Evolutionary conservation across 2,888 invertebrate species (phyloP).

Genomic region (Rhorus exstirpatorius): DNA sequence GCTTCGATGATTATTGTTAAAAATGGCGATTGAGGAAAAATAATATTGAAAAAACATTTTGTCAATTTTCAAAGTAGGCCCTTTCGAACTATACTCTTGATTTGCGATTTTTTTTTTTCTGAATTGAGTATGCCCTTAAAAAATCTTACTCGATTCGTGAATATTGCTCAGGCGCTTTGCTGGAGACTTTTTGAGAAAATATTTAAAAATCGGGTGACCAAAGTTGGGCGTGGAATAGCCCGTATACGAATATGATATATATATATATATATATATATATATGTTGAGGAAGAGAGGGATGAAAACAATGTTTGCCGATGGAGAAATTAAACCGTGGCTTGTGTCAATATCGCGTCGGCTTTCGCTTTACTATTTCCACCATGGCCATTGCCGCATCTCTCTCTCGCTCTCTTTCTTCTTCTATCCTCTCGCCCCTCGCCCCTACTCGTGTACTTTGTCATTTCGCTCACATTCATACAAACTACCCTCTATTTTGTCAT

Average conservation of each 20-base stretch:
- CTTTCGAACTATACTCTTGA: neutral
- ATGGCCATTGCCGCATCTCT: conserved; percentile 71
- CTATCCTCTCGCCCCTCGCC: conserved; percentile 57
- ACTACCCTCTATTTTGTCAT: conserved; percentile 32
- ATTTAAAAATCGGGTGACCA: neutral
- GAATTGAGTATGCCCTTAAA: too few relatives aligned
- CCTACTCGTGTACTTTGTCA: conserved; percentile 56
- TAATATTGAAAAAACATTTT: too few relatives aligned
- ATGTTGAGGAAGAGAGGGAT: conserved; percentile 70
- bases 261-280: conserved; percentile 10
- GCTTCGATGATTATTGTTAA: too few relatives aligned
- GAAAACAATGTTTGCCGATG: conserved; percentile 83
- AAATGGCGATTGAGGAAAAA: too few relatives aligned
- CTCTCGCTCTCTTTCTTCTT: conserved; percentile 42
- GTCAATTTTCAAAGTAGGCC: too few relatives aligned
- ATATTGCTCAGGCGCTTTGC: too few relatives aligned
- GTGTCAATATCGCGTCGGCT: conserved; percentile 84
- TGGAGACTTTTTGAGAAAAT: too few relatives aligned
- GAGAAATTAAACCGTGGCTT: conserved; percentile 85
- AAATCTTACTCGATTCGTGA: too few relatives aligned
- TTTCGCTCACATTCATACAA: conserved; percentile 55
- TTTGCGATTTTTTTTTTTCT: neutral
- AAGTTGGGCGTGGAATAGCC: neutral
- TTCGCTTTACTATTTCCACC: conserved; percentile 77
- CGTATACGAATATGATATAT: too few relatives aligned